Evolutionary conservation across 1,140 invertebrate species (phyloP).

Genomic region (Nymphalis io): DNA sequence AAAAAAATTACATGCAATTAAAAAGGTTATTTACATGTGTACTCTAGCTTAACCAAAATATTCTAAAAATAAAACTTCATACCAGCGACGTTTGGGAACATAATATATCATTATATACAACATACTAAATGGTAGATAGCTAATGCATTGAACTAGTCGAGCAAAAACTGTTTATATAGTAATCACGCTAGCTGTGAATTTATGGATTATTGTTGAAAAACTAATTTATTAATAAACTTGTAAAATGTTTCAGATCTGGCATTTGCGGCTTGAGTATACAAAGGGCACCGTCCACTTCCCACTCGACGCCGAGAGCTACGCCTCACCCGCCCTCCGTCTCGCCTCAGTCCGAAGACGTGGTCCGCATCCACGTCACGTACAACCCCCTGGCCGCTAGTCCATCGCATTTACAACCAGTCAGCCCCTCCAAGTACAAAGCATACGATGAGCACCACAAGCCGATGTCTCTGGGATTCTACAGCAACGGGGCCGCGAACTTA

Average conservation of each 20-base stretch:
- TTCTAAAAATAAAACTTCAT: background rate
- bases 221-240: background rate
- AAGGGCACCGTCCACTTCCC: slow-evolving; percentile 69
- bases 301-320: slow-evolving; percentile 84
- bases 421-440: slow-evolving; percentile 59
- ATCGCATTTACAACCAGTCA: slow-evolving; percentile 77
- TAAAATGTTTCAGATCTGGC: slow-evolving; percentile 65
- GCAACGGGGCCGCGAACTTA: slow-evolving; percentile 60
- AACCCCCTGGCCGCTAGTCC: slow-evolving; percentile 74
- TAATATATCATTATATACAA: background rate
- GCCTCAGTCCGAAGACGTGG: slow-evolving; percentile 83
- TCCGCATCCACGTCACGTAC: slow-evolving; percentile 89
- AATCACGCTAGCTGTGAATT: slow-evolving; percentile 5
- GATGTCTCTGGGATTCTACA: slow-evolving; percentile 62
- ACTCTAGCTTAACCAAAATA: too few relatives aligned
- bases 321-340: slow-evolving; percentile 82
- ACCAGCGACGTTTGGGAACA: background rate
- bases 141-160: background rate
- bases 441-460: slow-evolving; percentile 69
- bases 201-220: background rate
- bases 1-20: too few relatives aligned
- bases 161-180: slow-evolving; percentile 16
- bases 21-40: too few relatives aligned
- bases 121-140: slow-evolving; percentile 10
- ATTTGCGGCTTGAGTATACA: slow-evolving; percentile 76